A percentile compares a stretch with the other conserved stretches of the same genome.
These are phyloP conservation scores for Neoseiulus cucumeris DNA, from an alignment of 1,140 invertebrate genomes.

Conservation along the genomic window DNA sequence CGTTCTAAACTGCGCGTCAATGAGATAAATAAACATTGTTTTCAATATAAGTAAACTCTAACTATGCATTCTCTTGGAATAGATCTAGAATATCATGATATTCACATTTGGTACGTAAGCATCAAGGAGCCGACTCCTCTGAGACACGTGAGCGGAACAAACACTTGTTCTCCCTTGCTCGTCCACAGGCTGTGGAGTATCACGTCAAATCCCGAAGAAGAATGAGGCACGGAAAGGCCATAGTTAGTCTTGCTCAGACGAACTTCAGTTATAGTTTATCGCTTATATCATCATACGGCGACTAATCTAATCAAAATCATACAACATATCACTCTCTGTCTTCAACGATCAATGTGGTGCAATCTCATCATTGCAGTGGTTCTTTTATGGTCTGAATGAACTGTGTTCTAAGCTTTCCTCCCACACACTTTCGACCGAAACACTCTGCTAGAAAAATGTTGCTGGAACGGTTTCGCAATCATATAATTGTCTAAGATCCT, in stretches of 20 bases:
- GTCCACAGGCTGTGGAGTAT: background rate
- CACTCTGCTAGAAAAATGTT: background rate
- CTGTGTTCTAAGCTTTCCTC: too few relatives aligned
- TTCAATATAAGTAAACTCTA: background rate
- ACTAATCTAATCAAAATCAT: background rate
- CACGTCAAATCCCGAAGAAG: background rate
- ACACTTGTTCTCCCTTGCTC: background rate
- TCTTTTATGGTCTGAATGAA: background rate
- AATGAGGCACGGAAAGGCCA: conserved; percentile 10
- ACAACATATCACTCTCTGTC: background rate
- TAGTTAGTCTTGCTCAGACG: background rate
- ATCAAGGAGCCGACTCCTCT: background rate
- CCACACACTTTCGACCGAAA: background rate
- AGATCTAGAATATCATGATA: background rate
- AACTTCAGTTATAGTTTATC: background rate
- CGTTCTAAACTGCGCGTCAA: too few relatives aligned
- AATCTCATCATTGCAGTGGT: background rate
- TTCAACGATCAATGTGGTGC: background rate
- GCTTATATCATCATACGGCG: background rate
- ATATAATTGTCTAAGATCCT: background rate
- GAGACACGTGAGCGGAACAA: background rate
- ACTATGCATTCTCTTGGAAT: background rate
- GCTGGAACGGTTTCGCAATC: background rate
- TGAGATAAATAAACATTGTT: background rate
- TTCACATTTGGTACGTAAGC: background rate